Evolutionary conservation across 2,113 vertebrate genomes (phyloP), one percentile per base, ranked within the genome.

Genomic region (Arizona elegans): DNA sequence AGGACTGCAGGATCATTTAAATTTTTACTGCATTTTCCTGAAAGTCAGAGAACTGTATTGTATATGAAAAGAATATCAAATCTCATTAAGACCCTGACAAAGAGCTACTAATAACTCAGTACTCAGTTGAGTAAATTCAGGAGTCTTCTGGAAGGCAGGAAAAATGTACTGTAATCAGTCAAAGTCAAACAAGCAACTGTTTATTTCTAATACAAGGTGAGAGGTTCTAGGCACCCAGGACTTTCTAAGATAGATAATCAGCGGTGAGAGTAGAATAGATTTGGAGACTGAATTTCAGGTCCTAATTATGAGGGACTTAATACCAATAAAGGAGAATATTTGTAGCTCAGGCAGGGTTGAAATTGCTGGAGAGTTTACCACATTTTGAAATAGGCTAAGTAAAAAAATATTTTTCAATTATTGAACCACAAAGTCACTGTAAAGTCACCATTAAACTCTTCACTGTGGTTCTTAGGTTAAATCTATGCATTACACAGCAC

Each of bases 1-100:
- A 92, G 92, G 93, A 93, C 47, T 92, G 81, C 43, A 96, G 95
- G 59, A 92, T 96, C 47, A 91, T 95, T 96, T 94, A 17, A 88
- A 17, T 92, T 93, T 89, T 94, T 43, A 38, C 3, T 92, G 23
- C 54, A 53, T 92, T 97, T 96, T 92, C 62, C 89, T 95, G 47
- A 56, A 90, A 94, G 59, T 91, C 38, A 93, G 92, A 94, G 7
- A 94, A 87, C 55, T n/a, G 0, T 92, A 43, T 24, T 92, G 55
- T 29, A 23, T 88, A 29, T 62, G n/a, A 58, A 11, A 91, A 93
- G 93, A 93, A 43, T 5, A 75, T 58, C 0, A 94, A 85, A 86
- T 62, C 52, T 93, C 91, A 33, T 92, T 88, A 94, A 33, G 55
- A 29, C 17, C 11, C 81, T 38, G 85, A 93, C 89, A 26, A 3